phyloP scores from a whole-genome alignment of 2,113 vertebrate genomes.

The Edolisoma coerulescens region DNA sequence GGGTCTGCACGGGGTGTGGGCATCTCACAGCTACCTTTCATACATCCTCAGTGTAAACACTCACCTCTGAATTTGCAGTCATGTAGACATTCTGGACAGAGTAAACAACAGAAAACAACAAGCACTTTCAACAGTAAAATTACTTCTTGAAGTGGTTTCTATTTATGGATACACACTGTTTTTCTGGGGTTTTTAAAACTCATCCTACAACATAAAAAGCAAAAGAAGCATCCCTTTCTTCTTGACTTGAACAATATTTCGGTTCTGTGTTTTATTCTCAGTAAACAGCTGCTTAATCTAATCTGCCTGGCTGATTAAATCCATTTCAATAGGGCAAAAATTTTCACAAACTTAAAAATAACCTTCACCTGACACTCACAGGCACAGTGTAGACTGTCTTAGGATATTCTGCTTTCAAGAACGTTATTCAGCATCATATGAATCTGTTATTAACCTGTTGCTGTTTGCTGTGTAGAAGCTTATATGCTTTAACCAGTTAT shows the following conservation, averaged over 20 bases:
- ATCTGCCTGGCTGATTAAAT: background rate
- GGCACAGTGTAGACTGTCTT: background rate
- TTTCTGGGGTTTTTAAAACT: background rate
- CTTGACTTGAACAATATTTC: background rate
- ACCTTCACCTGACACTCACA: background rate
- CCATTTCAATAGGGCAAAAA: background rate
- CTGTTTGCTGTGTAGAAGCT: background rate
- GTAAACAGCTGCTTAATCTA: background rate
- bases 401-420: background rate
- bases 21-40: background rate
- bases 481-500: background rate
- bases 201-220: background rate
- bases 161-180: background rate
- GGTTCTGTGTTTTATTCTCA: background rate
- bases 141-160: background rate
- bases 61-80: background rate
- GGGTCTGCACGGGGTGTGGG: rapidly evolving
- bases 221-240: background rate
- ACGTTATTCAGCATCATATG: background rate
- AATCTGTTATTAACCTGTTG: background rate
- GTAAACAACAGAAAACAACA: background rate
- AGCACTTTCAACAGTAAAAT: background rate
- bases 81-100: background rate
- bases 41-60: background rate
- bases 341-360: background rate